Evolutionary conservation across 2,113 vertebrate species (phyloP).

Genomic region (Peromyscus polionotus): DNA sequence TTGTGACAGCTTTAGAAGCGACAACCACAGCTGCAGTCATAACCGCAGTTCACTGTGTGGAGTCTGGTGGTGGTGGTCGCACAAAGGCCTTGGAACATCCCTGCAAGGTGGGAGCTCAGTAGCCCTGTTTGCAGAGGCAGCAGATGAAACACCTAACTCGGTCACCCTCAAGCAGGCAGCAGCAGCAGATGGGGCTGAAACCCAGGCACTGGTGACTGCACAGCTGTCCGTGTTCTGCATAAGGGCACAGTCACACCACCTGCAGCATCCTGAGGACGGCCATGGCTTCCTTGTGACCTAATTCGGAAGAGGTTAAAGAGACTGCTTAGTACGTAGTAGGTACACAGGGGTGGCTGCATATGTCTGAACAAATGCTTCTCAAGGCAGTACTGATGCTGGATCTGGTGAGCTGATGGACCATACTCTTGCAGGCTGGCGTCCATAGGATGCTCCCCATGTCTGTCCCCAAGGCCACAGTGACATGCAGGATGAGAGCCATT

Average conservation of each 20-base stretch:
- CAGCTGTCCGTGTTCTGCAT: not conserved
- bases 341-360: not conserved
- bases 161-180: not conserved
- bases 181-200: not conserved
- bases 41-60: not conserved
- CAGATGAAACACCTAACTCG: not conserved
- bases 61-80: not conserved
- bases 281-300: not conserved
- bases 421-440: not conserved
- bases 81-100: not conserved
- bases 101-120: not conserved
- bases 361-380: not conserved
- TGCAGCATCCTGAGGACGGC: not conserved
- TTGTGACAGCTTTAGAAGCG: not conserved
- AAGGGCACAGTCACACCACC: not conserved
- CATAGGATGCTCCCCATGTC: not conserved
- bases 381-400: not conserved
- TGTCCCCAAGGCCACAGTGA: not conserved
- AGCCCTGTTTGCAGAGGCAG: not conserved
- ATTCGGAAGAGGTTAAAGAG: not conserved
- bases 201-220: not conserved
- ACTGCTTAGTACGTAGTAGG: not conserved
- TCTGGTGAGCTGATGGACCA: not conserved
- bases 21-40: not conserved
- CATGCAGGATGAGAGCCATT: not conserved